Conservation (phyloP, 2,113 vertebrate species). For the Gorilla gorilla region DNA sequence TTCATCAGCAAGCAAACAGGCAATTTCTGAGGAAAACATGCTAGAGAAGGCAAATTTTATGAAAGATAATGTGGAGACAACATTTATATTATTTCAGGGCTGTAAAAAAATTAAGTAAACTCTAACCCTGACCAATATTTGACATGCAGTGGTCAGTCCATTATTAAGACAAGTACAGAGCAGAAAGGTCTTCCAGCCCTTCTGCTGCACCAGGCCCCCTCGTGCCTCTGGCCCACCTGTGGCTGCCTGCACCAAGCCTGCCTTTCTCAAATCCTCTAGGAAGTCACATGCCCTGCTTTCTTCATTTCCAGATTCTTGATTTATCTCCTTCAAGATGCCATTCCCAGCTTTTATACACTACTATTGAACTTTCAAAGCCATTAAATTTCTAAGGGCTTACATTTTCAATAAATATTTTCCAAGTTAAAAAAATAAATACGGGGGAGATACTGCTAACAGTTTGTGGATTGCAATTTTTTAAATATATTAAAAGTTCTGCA, state of each 20-base stretch:
- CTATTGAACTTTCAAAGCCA: neutral
- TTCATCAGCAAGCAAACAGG: conserved; percentile 53
- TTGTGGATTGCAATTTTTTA: neutral
- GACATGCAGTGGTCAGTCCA: neutral
- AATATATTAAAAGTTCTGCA: neutral
- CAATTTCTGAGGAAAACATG: conserved; percentile 53
- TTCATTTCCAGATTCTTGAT: neutral
- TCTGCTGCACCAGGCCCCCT: neutral
- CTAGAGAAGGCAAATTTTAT: conserved; percentile 11
- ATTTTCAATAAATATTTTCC: conserved; percentile 4
- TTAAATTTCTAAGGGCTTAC: neutral
- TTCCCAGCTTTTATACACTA: neutral
- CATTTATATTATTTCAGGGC: neutral
- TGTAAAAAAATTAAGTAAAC: neutral
- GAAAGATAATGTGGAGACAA: neutral
- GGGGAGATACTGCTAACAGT: neutral
- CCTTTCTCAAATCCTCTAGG: neutral
- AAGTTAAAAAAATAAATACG: neutral
- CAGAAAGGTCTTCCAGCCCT: neutral
- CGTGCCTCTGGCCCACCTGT: accelerated
- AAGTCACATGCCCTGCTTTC: accelerated
- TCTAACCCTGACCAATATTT: neutral
- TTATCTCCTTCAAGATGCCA: neutral
- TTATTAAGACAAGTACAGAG: neutral
- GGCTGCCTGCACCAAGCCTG: neutral